Evolutionary conservation across 2,113 vertebrate species (phyloP).

Genomic region (Nematolebias whitei): DNA sequence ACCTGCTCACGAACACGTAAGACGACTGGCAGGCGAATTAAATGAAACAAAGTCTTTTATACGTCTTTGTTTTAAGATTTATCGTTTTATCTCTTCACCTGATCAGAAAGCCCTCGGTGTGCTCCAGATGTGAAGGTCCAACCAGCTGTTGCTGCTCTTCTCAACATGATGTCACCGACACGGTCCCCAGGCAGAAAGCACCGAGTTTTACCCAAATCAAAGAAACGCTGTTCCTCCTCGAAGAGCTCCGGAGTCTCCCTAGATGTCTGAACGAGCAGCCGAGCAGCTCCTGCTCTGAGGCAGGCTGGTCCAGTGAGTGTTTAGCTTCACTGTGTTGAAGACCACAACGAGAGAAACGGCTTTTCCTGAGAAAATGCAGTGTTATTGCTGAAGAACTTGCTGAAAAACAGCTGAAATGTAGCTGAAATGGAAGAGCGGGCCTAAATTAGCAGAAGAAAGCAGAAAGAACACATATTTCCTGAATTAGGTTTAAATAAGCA

Average conservation of each 20-base stretch:
- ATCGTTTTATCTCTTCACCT: background rate
- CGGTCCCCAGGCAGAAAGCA: slow-evolving; percentile 50
- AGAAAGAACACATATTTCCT: too few relatives aligned
- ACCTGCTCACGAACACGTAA: slow-evolving; percentile 52
- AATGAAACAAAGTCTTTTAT: background rate
- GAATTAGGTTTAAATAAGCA: too few relatives aligned
- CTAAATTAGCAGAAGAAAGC: too few relatives aligned
- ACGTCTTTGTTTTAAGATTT: background rate
- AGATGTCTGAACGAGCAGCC: slow-evolving; percentile 49
- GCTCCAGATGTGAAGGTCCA: slow-evolving; percentile 38
- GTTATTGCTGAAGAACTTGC: too few relatives aligned
- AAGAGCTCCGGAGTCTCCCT: slow-evolving; percentile 60
- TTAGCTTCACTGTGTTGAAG: too few relatives aligned
- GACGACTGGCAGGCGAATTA: background rate
- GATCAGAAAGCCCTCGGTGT: slow-evolving; percentile 47
- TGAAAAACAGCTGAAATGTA: too few relatives aligned
- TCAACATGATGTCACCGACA: slow-evolving; percentile 59
- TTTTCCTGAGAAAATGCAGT: too few relatives aligned
- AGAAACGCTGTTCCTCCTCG: slow-evolving; percentile 66
- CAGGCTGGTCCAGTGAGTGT: slow-evolving; percentile 58
- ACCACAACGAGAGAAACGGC: too few relatives aligned
- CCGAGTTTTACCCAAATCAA: slow-evolving; percentile 46
- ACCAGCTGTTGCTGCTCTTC: slow-evolving; percentile 60
- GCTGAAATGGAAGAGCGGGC: too few relatives aligned
- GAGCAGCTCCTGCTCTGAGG: slow-evolving; percentile 28